phyloP scores from a whole-genome alignment of 1,140 invertebrate genomes.

The Diuraphis noxia region DNA sequence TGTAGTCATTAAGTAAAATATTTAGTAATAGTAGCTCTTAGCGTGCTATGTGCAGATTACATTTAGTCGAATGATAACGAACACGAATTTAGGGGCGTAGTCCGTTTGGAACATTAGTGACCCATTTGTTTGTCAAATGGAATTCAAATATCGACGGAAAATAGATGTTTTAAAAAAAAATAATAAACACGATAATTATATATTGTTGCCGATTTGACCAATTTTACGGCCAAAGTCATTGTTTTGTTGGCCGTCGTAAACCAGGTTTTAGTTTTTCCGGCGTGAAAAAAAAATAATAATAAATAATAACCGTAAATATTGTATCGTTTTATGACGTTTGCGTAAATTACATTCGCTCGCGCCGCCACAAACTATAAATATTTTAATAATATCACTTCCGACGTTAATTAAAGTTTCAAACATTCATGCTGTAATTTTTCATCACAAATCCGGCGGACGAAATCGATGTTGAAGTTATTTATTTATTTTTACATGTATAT shows the following conservation, averaged over 20 bases:
- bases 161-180: background rate
- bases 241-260: background rate
- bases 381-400: background rate
- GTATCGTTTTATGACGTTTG: background rate
- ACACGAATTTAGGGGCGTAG: constrained; percentile 4
- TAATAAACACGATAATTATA: background rate
- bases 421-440: background rate
- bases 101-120: background rate
- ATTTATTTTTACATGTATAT: background rate
- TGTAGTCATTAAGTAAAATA: background rate
- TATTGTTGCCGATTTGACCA: background rate
- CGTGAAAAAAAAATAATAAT: background rate
- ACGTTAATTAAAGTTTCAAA: background rate
- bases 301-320: background rate
- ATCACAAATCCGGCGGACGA: background rate
- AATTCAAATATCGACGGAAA: background rate
- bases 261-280: background rate
- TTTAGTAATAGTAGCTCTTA: background rate
- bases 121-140: background rate
- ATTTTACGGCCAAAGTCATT: background rate
- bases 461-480: background rate
- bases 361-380: background rate
- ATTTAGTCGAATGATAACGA: background rate
- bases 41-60: background rate
- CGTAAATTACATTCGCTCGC: background rate